Evolutionary conservation across 1,140 invertebrate species (phyloP), one percentile per base, ranked within the genome.

Genomic region (Heliothis subflexa): DNA sequence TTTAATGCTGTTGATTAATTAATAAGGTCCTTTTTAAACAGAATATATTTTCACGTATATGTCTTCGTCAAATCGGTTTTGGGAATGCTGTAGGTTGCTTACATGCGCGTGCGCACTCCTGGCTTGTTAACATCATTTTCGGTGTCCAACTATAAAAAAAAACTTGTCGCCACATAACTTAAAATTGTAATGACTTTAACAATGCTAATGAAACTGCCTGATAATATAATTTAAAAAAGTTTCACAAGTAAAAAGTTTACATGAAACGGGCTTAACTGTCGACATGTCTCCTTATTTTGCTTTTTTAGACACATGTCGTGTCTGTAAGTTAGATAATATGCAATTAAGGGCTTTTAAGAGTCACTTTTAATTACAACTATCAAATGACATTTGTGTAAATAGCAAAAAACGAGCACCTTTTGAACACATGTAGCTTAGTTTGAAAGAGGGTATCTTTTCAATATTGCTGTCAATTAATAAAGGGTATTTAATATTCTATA

Each of bases 301-400:
- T 61, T 61, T 62, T 50, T 45, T n/a, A 78, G 75, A 59, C 72
- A 77, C 13, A 47, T 77, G 62, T 40, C 78, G 75, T 78, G 72
- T 64, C 49, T 78, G 59, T 78, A 68, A 45, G 49, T 70, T 78
- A 77, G 81, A 82, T 78, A 83, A 75, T 75, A 76, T 66, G 76
- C 81, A 81, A 83, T 81, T 81, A 79, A 79, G 40, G 70, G 52
- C 73, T 57, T 84, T 84, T 75, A 76, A 81, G 66, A 61, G 79
- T 79, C 79, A 73, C 59, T 68, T 80, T 82, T 84, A 82, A 84
- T 84, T 84, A 64, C 74, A 14, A 11, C 33, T 77, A 77, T 77
- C 74, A 47, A 66, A 68, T 77, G 74, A 77, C 74, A 77, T 77
- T 77, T 77, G 49, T 64, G 21, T 62, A 66, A 59, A 73, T 66